phyloP scores from a whole-genome alignment of 1,140 invertebrate genomes.

The Anastrepha ludens region DNA sequence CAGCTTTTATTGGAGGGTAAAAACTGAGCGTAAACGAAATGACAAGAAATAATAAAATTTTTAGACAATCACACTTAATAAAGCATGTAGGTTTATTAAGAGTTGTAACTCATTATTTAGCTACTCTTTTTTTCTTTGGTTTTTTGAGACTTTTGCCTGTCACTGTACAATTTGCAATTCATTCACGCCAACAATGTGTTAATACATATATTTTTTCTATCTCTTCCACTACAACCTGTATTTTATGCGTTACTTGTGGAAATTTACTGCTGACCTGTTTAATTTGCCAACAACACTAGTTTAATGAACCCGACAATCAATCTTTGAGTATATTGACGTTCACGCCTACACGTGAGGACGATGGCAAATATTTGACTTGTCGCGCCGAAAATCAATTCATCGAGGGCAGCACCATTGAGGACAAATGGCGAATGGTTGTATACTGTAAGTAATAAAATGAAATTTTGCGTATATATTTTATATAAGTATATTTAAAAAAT shows the following conservation, averaged over 20 bases:
- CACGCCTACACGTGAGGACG: conserved; percentile 87
- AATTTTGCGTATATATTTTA: conserved; percentile 43
- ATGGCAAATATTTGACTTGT: conserved; percentile 90
- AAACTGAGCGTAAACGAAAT: no score
- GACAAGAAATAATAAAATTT: no score
- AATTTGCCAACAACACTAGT: conserved; percentile 75
- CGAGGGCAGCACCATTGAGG: conserved; percentile 86
- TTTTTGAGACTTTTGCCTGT: no score
- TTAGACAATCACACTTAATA: no score
- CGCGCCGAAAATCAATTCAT: conserved; percentile 90
- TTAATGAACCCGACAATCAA: conserved; percentile 87
- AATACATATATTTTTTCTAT: background rate
- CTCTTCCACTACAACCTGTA: background rate
- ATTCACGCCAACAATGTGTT: no score
- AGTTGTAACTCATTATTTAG: no score
- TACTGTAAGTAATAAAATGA: conserved; percentile 79
- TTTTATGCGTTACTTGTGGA: background rate
- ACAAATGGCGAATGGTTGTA: conserved; percentile 86
- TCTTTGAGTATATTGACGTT: conserved; percentile 88
- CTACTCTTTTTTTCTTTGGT: no score
- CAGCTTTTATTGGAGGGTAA: no score
- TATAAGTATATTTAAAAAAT: background rate
- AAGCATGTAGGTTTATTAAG: no score
- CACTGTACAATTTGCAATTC: no score
- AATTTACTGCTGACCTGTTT: background rate